These are phyloP conservation scores for Procapra przewalskii DNA, from an alignment of 2,113 vertebrate species.

Conservation along the genomic window DNA sequence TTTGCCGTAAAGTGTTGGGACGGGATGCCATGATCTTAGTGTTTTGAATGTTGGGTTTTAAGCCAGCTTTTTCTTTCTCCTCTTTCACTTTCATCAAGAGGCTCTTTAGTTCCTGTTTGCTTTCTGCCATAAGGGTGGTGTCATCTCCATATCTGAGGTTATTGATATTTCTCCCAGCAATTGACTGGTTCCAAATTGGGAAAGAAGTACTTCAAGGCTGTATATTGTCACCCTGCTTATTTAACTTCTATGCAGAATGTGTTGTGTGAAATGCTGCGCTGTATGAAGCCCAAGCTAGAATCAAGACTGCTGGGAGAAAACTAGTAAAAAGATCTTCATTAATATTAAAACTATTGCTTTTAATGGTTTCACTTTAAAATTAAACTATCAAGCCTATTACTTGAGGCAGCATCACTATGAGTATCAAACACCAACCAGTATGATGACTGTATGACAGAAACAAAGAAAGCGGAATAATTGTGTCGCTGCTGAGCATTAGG, in stretches of 20 bases:
- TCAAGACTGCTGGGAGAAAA: background rate
- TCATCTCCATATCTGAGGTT: background rate
- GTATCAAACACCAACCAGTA: constrained; percentile 3
- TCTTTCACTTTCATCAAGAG: background rate
- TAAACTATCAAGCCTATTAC: constrained; percentile 28
- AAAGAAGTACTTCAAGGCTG: background rate
- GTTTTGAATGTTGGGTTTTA: background rate
- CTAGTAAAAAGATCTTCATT: constrained; percentile 24
- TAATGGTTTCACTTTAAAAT: constrained; percentile 4
- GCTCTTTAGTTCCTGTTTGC: accelerated
- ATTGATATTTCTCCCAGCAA: background rate
- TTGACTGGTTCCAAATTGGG: background rate
- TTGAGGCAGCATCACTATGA: background rate
- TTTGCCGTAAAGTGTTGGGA: background rate
- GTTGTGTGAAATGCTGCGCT: accelerated
- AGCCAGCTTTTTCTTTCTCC: background rate
- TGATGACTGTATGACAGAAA: constrained; percentile 1
- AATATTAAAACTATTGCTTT: constrained; percentile 47
- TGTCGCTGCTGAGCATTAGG: background rate
- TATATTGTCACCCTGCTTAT: background rate
- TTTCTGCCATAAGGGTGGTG: background rate
- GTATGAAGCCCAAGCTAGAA: background rate
- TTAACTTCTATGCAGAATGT: background rate
- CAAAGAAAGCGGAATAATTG: background rate
- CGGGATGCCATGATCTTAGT: background rate